Evolutionary conservation across 2,888 invertebrate genomes (phyloP).

Genomic region (Cetonia aurata): DNA sequence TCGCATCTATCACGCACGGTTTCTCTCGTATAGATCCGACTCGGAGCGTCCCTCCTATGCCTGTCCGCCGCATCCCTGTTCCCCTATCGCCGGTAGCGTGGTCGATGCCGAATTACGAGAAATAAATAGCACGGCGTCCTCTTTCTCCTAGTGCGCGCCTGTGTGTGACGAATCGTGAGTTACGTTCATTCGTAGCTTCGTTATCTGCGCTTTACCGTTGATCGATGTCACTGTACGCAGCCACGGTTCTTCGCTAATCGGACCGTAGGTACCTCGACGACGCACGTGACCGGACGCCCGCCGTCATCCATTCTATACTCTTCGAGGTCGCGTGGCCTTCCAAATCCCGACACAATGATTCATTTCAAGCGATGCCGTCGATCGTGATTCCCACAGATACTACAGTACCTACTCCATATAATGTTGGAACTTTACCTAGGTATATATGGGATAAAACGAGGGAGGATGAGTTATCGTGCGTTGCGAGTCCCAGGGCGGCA

Average conservation of each 20-base stretch:
- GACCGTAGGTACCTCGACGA: conserved; percentile 57
- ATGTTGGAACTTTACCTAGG: conserved; percentile 35
- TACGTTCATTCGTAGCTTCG: conserved; percentile 55
- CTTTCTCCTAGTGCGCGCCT: conserved; percentile 8
- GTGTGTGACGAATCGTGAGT: conserved; percentile 37
- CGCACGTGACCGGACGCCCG: conserved; percentile 59
- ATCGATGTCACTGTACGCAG: conserved; percentile 61
- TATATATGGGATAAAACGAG: no score
- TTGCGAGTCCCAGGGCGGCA: conserved; percentile 5
- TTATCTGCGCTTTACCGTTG: conserved; percentile 64
- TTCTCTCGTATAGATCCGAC: conserved; percentile 9
- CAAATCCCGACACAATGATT: conserved; percentile 64
- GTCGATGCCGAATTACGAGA: conserved; percentile 26
- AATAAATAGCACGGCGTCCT: conserved; percentile 26
- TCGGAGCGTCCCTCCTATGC: background rate
- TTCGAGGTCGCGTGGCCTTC: conserved; percentile 59
- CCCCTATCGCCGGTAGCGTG: conserved; percentile 5
- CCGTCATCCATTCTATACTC: conserved; percentile 54
- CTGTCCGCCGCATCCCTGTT: conserved; percentile 1
- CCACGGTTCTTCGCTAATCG: conserved; percentile 60
- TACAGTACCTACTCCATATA: conserved; percentile 39
- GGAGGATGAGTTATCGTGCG: background rate
- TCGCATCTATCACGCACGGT: conserved; percentile 20
- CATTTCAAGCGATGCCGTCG: conserved; percentile 60
- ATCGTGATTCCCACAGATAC: conserved; percentile 63